Evolutionary conservation across 2,113 vertebrate species (phyloP).

Genomic region (Lethenteron camtschaticum): DNA sequence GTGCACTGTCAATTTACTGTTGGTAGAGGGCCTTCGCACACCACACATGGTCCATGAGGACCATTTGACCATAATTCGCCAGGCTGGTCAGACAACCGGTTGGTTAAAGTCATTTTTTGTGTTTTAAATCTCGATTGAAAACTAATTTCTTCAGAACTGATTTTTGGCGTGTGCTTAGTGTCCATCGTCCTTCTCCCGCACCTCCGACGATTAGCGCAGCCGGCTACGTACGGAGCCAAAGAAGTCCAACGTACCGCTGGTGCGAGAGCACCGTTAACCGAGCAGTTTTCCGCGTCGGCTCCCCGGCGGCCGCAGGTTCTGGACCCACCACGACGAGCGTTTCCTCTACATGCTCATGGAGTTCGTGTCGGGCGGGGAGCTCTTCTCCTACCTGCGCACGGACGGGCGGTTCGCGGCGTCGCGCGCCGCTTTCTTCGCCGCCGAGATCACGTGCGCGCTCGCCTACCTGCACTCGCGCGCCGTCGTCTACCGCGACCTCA

Average conservation of each 20-base stretch:
- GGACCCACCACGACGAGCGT: conserved; percentile 62
- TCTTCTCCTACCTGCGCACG: conserved; percentile 65
- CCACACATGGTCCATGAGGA: no score
- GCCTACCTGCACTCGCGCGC: conserved; percentile 72
- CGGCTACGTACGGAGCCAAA: not conserved
- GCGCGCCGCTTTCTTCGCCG: conserved; percentile 50
- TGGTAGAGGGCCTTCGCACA: no score
- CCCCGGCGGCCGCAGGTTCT: conserved; percentile 29
- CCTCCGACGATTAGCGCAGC: not conserved
- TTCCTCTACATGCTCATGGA: conserved; percentile 88
- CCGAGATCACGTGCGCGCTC: conserved; percentile 72
- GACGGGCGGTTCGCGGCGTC: conserved; percentile 54
- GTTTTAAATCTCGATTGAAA: no score
- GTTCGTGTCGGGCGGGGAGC: conserved; percentile 62
- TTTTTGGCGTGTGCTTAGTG: no score
- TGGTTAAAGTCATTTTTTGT: no score
- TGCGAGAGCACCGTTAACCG: not conserved
- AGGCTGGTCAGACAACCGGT: no score
- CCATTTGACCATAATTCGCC: no score
- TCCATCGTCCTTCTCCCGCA: no score
- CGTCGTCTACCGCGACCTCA: conserved; percentile 77
- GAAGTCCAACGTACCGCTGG: not conserved
- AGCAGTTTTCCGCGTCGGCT: not conserved
- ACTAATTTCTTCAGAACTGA: no score
- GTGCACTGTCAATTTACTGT: no score